Evolutionary conservation across 2,113 vertebrate species (phyloP), one percentile per base, ranked within the genome.

Genomic region (Sapajus apella): DNA sequence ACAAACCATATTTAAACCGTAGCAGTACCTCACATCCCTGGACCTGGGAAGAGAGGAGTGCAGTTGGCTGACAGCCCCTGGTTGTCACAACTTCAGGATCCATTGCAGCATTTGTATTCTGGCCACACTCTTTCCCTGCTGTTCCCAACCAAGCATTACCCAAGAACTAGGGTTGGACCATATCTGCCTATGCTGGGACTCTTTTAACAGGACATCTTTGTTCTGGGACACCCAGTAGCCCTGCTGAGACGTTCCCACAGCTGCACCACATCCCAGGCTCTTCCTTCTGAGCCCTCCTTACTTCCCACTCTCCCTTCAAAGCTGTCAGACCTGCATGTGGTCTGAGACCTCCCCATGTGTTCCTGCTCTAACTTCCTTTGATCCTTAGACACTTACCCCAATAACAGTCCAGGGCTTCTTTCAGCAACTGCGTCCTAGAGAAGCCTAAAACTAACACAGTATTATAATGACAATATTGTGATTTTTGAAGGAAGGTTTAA

Each of bases 31-130:
- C 10, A 8, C 7, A 47, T 72, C 75, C 35, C 25, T n/a, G 16
- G 73, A 43, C 40, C 23, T 75, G 40, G 40, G 37, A 89, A 13
- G 20, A 66, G 32, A 55, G 8, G 37, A 27, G 25, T 23, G 14
- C 32, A 35, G 45, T 13, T 66, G 84, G 25, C 32, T 20, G 84
- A 8, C 14, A 47, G 9, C n/a, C 11, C 82, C 32, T 43, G 20
- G 8, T 2, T 2, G 77, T 52, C 20, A 75, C 12, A 52, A 2
- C 43, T 56, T 83, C 27, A 66, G 37, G 61, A 40, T 30, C 21
- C 16, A 0, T 0, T 0, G n/a, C 14, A 14, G 23, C 37, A 27
- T 25, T 79, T 21, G n/a, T 1, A 21, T 30, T 11, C 14, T 47
- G 23, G 21, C 30, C 43, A 14, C 5, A n/a, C 3, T 70, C 30